These are phyloP conservation scores for Ariolimax columbianus DNA, from an alignment of 2,888 invertebrate species.

Conservation along the genomic window DNA sequence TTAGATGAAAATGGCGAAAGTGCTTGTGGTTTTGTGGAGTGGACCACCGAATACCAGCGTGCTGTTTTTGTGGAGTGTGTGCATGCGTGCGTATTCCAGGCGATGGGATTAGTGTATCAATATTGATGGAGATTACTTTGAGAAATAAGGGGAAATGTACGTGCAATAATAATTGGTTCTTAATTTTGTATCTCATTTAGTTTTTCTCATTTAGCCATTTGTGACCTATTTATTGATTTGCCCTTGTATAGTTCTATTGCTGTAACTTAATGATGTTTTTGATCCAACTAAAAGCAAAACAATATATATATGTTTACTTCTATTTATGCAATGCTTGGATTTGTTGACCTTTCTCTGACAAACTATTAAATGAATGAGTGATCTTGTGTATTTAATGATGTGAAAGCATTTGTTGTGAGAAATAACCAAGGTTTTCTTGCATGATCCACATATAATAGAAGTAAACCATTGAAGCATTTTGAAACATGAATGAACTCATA, in stretches of 20 bases:
- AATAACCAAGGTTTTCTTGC: neutral
- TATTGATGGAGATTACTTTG: no score
- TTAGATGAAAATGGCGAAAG: no score
- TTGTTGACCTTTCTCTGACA: neutral
- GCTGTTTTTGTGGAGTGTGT: no score
- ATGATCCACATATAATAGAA: neutral
- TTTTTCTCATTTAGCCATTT: no score
- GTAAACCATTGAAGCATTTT: neutral
- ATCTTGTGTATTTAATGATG: neutral
- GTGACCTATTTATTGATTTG: no score
- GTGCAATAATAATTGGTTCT: no score
- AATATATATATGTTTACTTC: neutral
- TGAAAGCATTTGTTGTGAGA: neutral
- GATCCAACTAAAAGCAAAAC: neutral
- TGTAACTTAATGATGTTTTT: neutral
- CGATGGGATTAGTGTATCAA: no score
- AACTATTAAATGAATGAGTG: neutral
- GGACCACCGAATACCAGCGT: no score
- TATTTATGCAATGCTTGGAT: neutral
- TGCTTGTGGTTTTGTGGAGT: no score
- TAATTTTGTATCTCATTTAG: no score
- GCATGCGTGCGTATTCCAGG: no score
- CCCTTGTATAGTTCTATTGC: conserved; percentile 3
- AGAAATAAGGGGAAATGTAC: no score
- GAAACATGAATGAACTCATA: neutral